Conservation (phyloP, 2,113 vertebrate species). For the Pachycephala philippinensis region DNA sequence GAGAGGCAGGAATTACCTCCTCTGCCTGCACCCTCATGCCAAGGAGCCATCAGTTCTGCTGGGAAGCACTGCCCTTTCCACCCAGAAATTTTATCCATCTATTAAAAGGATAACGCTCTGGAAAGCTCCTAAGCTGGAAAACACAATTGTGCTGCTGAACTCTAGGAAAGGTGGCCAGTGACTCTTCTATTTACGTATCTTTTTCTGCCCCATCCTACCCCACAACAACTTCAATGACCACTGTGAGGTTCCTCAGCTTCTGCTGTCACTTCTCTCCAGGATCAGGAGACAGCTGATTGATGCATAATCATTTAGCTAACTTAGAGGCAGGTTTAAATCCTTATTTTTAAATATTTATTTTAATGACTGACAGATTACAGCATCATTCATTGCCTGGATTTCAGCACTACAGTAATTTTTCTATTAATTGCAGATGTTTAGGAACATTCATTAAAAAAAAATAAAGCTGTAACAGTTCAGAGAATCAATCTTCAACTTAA, state of each 20-base stretch:
- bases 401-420: background rate
- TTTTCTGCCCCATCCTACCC: background rate
- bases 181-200: background rate
- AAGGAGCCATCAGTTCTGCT: background rate
- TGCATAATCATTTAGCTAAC: background rate
- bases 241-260: background rate
- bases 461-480: background rate
- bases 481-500: background rate
- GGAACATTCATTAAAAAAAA: background rate
- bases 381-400: background rate
- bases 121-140: background rate
- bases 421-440: background rate
- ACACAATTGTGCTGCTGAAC: background rate
- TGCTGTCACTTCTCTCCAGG: background rate
- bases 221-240: background rate
- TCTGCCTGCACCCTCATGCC: background rate
- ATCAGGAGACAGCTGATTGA: background rate
- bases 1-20: background rate
- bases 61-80: background rate
- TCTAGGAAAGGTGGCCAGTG: background rate
- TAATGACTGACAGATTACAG: background rate
- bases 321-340: background rate
- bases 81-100: background rate
- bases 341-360: background rate
- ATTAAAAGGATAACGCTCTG: background rate